Evolutionary conservation across 2,888 invertebrate species (phyloP).

Genomic region (Thymelicus sylvestris): DNA sequence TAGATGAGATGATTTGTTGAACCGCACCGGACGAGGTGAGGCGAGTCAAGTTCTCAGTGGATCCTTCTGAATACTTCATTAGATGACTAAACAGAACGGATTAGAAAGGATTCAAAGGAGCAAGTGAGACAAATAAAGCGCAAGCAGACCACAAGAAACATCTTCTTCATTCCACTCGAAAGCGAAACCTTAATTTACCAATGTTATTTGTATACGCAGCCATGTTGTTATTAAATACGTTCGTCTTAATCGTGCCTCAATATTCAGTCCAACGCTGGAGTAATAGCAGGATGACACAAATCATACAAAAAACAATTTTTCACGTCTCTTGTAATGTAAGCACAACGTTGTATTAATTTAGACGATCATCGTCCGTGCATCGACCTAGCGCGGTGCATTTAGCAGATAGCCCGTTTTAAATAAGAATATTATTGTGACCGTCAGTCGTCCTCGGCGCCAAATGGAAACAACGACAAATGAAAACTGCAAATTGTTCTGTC

Average conservation of each 20-base stretch:
- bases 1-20: slow-evolving; percentile 64
- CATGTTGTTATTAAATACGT: slow-evolving; percentile 31
- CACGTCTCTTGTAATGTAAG: slow-evolving; percentile 47
- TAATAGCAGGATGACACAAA: slow-evolving; percentile 52
- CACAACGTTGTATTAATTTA: slow-evolving; percentile 55
- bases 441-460: slow-evolving; percentile 56
- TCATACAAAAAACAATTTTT: slow-evolving; percentile 51
- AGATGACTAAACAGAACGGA: slow-evolving; percentile 73
- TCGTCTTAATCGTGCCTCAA: slow-evolving; percentile 40
- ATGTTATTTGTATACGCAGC: slow-evolving; percentile 22
- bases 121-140: slow-evolving; percentile 57
- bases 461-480: slow-evolving; percentile 58
- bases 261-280: slow-evolving; percentile 42
- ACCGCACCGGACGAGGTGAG: slow-evolving; percentile 52
- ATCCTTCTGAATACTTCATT: slow-evolving; percentile 76
- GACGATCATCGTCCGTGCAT: slow-evolving; percentile 63
- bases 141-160: slow-evolving; percentile 50
- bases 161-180: slow-evolving; percentile 36
- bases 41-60: slow-evolving; percentile 49
- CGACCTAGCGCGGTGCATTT: slow-evolving; percentile 66
- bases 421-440: slow-evolving; percentile 70
- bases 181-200: slow-evolving; percentile 32
- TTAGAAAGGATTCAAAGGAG: slow-evolving; percentile 62
- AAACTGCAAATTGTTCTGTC: slow-evolving; percentile 49
- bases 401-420: slow-evolving; percentile 67